A percentile compares a stretch with the other conserved stretches of the same genome.
Evolutionary conservation across 2,113 vertebrate genomes (phyloP).

Genomic region (Diphyllodes magnificus): DNA sequence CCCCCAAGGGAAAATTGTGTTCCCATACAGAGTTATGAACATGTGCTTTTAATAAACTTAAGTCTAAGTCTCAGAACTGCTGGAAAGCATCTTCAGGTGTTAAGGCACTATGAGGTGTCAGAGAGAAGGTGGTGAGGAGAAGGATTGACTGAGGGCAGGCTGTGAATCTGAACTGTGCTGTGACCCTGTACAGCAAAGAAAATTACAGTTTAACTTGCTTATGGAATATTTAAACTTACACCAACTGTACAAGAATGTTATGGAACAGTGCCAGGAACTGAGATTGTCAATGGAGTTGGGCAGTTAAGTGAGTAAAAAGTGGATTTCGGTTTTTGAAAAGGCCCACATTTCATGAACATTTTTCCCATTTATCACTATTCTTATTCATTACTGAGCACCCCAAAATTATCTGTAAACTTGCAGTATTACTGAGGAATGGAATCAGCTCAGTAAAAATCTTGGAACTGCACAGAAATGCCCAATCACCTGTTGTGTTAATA

Average conservation of each 20-base stretch:
- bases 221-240: background rate
- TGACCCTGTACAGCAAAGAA: background rate
- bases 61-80: background rate
- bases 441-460: background rate
- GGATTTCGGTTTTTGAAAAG: background rate
- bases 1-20: background rate
- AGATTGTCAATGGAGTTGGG: background rate
- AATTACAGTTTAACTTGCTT: background rate
- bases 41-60: background rate
- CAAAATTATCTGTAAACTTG: background rate
- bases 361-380: background rate
- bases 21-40: background rate
- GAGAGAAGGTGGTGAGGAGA: background rate
- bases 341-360: background rate
- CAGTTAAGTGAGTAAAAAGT: background rate
- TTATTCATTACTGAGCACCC: background rate
- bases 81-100: background rate
- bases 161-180: background rate
- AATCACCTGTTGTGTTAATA: background rate
- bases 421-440: background rate
- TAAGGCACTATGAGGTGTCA: background rate
- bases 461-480: background rate
- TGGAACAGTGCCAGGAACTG: background rate
- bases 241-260: background rate
- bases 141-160: background rate